phyloP scores from a whole-genome alignment of 2,113 vertebrate genomes.

The Gallinago jamesoni region DNA sequence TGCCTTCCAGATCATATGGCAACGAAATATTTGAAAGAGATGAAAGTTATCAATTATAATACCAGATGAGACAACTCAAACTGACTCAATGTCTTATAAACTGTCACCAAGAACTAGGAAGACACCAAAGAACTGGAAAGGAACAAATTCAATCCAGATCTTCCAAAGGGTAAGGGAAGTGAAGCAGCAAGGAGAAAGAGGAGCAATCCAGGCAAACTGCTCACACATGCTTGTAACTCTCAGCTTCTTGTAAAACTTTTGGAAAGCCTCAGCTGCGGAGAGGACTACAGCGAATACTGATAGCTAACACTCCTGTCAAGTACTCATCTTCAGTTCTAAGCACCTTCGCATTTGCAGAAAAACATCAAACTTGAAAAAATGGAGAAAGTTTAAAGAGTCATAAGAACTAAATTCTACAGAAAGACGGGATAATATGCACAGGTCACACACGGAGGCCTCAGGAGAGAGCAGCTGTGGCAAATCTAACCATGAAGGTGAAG shows the following conservation, averaged over 20 bases:
- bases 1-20: neutral
- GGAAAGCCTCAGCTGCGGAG: neutral
- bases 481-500: neutral
- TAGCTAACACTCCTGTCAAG: neutral
- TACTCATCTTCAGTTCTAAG: neutral
- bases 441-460: rapidly evolving
- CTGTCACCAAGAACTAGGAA: neutral
- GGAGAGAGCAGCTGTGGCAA: neutral
- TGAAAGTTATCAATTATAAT: neutral
- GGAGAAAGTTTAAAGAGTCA: neutral
- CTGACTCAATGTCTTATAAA: neutral
- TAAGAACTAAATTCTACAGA: neutral
- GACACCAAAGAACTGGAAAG: neutral
- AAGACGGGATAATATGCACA: neutral
- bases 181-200: neutral
- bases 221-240: neutral
- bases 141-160: neutral
- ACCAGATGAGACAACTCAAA: neutral
- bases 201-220: neutral
- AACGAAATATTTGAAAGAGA: neutral
- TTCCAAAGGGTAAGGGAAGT: neutral
- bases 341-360: neutral
- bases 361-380: neutral
- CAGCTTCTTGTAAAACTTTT: neutral
- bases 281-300: neutral